Base-by-base conservation (phyloP, 2,888 invertebrate genomes). In the Choreutis nemorana region DNA sequence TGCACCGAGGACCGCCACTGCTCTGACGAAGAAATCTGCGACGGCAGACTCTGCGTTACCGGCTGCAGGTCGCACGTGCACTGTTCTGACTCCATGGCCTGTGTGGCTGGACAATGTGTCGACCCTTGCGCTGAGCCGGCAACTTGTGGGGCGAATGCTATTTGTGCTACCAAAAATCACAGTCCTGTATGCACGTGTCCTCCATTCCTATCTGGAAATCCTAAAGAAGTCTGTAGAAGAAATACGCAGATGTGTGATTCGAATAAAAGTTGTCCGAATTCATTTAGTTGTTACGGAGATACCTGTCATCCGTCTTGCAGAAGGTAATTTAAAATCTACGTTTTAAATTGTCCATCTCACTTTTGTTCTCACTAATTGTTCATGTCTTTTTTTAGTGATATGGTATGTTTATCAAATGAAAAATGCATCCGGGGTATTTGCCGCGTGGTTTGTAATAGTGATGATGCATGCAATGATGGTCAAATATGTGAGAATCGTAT, bases 401-500 rank as follows among this genome's bases (percentile, higher is more conserved):
- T 81, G 24, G 86, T 90, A 45, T 95, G 95, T 53, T 70, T 94
- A 38, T 85, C 89, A 9, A 91, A 93, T 51, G 94, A 94, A 64
- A 86, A 90, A 43, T 95, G 95, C 59, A 85, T 93, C 40, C 82
- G 86, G 31, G 92, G 91, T 24, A 83, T 88, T 29, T 94, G 94
- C 52, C 87, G 90, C 61, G 82, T 88, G 2, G 87, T 94, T 15
- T 95, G 94, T 54, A 94, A 93, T 54, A 91, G 87, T 29, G 94
- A 95, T 56, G 83, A 86, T 8, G 86, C 89, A 34, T 95, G 94
- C 51, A 84, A 84, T 11, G 78, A 83, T 8, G 87, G 90, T 41
- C 90, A 93, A 63, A 92, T 95, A 45, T 95, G 95, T 51, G 90
- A 91, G 59, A 91, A 90, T 48, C 83, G 93, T 45, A 81, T 94